Evolutionary conservation across 2,888 invertebrate species (phyloP).

Genomic region (Temnothorax unifasciatus): DNA sequence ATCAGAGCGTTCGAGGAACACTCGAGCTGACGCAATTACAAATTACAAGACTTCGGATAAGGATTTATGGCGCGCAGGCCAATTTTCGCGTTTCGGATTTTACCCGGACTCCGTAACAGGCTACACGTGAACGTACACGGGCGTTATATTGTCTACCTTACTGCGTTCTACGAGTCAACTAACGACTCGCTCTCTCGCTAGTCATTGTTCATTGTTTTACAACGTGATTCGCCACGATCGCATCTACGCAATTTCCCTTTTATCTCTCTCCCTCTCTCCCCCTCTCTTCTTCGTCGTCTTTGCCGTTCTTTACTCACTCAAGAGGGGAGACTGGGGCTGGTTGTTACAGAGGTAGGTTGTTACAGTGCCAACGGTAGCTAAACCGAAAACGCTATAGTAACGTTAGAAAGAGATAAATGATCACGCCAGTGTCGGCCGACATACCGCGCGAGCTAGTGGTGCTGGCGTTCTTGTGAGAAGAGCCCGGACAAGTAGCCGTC

Average conservation of each 20-base stretch:
- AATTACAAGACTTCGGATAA: constrained; percentile 13
- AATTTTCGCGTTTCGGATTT: not conserved
- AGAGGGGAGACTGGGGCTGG: too few relatives aligned
- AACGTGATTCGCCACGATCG: constrained; percentile 64
- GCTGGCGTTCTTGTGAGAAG: too few relatives aligned
- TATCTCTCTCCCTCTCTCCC: not conserved
- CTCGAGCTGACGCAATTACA: constrained; percentile 7
- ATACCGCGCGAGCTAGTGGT: too few relatives aligned
- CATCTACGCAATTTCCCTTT: constrained; percentile 73
- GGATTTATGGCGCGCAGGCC: constrained; percentile 1
- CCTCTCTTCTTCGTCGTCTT: constrained; percentile 29
- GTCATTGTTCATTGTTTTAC: constrained; percentile 76
- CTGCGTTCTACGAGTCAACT: constrained; percentile 54
- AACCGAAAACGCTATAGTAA: too few relatives aligned
- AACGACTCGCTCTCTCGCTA: constrained; percentile 72
- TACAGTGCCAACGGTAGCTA: too few relatives aligned
- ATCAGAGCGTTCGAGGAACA: constrained; percentile 16
- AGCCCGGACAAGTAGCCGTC: too few relatives aligned
- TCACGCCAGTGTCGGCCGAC: too few relatives aligned
- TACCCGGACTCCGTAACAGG: not conserved
- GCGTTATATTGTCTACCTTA: constrained; percentile 34
- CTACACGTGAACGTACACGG: not conserved
- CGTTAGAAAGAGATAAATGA: too few relatives aligned
- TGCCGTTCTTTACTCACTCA: constrained; percentile 26
- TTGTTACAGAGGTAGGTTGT: too few relatives aligned